Evolutionary conservation across 2,888 invertebrate genomes (phyloP).

Genomic region (Tipula confusa): DNA sequence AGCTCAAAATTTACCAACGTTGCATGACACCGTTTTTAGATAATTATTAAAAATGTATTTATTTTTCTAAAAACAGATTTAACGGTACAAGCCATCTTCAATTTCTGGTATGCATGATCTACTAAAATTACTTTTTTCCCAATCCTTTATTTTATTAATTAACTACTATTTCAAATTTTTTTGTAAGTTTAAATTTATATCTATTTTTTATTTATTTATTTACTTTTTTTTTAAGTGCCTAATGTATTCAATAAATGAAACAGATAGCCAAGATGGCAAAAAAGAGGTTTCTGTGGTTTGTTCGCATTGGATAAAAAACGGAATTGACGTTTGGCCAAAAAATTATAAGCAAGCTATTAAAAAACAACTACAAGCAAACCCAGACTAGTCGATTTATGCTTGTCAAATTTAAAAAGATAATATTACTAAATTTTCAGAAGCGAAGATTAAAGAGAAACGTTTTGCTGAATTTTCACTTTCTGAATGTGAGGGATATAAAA

Average conservation of each 20-base stretch:
- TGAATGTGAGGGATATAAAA: too few species aligned
- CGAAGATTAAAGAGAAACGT: background rate
- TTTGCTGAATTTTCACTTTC: background rate
- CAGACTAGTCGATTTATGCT: background rate
- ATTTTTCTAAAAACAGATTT: too few species aligned
- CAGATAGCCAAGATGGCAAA: background rate
- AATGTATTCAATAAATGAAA: background rate
- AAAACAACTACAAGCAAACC: background rate
- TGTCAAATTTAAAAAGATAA: background rate
- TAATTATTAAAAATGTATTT: too few species aligned
- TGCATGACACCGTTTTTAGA: too few species aligned
- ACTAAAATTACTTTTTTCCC: too few species aligned
- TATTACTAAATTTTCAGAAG: background rate
- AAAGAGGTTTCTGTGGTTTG: background rate
- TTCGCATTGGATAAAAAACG: background rate
- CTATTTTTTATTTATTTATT: background rate
- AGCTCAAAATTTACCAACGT: too few species aligned
- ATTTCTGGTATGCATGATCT: too few species aligned
- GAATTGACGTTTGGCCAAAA: background rate
- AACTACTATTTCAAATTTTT: background rate
- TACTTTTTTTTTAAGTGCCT: background rate
- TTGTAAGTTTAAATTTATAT: background rate
- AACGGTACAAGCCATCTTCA: too few species aligned
- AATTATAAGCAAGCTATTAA: background rate
- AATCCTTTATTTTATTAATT: constrained; percentile 20